Base-by-base conservation (phyloP, 2,888 invertebrate species). In the Aproaerema taeniolella region DNA sequence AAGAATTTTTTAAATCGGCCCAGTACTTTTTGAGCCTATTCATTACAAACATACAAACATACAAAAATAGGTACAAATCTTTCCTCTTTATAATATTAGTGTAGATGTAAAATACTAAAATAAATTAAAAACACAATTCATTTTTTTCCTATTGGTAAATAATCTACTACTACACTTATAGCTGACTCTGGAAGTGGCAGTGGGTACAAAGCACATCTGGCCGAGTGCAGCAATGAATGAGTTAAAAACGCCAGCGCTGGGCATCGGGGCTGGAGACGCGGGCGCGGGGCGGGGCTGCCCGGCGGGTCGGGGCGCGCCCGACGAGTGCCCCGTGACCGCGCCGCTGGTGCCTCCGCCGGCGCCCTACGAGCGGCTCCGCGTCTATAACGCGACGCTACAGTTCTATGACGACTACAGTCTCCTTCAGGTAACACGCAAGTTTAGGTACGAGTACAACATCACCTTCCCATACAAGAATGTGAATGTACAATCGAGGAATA, bases 321-420 rank as follows among this genome's bases (percentile, higher is more conserved):
- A n/a, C n/a, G n/a, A n/a, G 20, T 20, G 20, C 7, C 20, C 5
- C 20, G 4, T 4, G 20, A 7, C 5, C 5, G 20, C 20, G 20
- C 20, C 20, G 7, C 5, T 7, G 20, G 4, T 4, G 7, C 20
- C 5, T 4, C 20, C 20, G 20, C 20, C 20, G 5, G 20, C 25
- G 7, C 15, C 12, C 34, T 34, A 34, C 25, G 34, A 34, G n/a
- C 13, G 14, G n/a, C 1, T 14, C 0, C 2, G 9, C 4, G 10
- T 14, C 14, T 34, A 16, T 14, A 34, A 14, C n/a, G 12, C 25
- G 25, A 6, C 12, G 14, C 34, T 78, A 1, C 33, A 38, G 16
- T 59, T 78, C 44, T 64, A 54, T 36, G 67, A 71, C 26, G 41
- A 50, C 1, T 50, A 64, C 14, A 50, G 67, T 2, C 46, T 65